Base-by-base conservation (phyloP, 1,140 invertebrate species). In the Bombyx mori region DNA sequence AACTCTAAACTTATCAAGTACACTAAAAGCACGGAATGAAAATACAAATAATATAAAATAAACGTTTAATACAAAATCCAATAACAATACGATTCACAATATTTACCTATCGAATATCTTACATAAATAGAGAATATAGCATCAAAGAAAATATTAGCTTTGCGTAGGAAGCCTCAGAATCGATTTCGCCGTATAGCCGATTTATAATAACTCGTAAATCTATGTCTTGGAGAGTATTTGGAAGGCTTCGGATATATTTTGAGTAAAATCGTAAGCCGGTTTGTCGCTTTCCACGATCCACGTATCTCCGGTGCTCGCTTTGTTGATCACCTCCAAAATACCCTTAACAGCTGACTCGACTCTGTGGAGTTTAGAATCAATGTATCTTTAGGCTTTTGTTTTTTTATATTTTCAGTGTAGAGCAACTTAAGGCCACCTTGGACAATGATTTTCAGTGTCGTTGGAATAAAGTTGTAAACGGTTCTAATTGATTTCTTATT, bases 251-350 rank as follows among this genome's bases (percentile, higher is more conserved):
- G 48, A 62, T 42, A 84, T 69, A 44, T 71, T 68, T n/a, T 60
- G 54, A 6, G 78, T 77, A 43, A 78, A 71, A 55, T 86, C 71
- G 35, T 70, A 60, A 43, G 78, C 72, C 18, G 71, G 66, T 48
- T 78, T 75, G 64, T 84, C 77, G 60, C 80, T 66, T 6, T 77
- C 74, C 12, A 83, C 74, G 56, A 82, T 69, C 83, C 83, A 86
- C 48, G 76, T 79, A 42, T 78, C 71, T 8, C 81, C 75, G 59
- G 63, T 78, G 22, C 61, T 61, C 7, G 67, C 79, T 52, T 57
- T 55, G 9, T 68, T 69, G 53, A 86, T 71, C 35, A 79, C 76
- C 6, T 75, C 69, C 52, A 83, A 58, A 56, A 83, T 79, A 7
- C 79, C 79, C 2, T 58, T 64, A 9, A 75, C 79, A 52, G 82